Evolutionary conservation across 1,140 invertebrate genomes (phyloP), one percentile per base, ranked within the genome.

Genomic region (Odontomachus brunneus): DNA sequence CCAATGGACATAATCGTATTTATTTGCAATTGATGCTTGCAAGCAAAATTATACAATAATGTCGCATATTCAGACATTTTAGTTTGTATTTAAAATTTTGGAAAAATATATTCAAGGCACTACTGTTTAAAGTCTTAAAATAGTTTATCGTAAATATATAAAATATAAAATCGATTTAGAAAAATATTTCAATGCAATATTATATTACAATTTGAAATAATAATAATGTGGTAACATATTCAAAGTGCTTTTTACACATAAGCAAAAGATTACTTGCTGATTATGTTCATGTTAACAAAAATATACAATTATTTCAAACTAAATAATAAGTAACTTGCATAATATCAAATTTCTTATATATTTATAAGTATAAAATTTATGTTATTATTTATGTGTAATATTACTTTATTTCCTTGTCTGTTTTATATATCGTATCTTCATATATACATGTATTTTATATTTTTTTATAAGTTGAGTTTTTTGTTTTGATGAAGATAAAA

Each of bases 101-200:
- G 74, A 60, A 87, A 55, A 75, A 81, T 17, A 60, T 55, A 22
- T 82, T 84, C 33, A 88, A 88, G 86, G 86, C 85, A 88, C 86
- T 87, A 75, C 84, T 84, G 63, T 84, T 48, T 75, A 67, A 75
- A 63, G 72, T 73, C 76, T 53, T 38, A 19, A 55, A 24, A 62
- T 48, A 73, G 33, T 12, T 66, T 3, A 69, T 84, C 60, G 69
- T 69, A 59, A 62, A 44, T 69, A 38, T 55, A 44, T 51, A 53
- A 67, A 55, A 80, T 80, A 65, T 65, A 15, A 67, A 80, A 26
- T 69, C 26, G 48, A 82, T 19, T 67, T 22, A 12, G 44, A 75
- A 82, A 48, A 71, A 83, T 87, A 85, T 75, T 74, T 29, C 76
- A 86, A 74, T 57, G 19, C 22, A 72, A 71, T 71, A 0, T 24